These are phyloP conservation scores for Nasua narica DNA, from an alignment of 2,797 vertebrate genomes.

Conservation along the genomic window DNA sequence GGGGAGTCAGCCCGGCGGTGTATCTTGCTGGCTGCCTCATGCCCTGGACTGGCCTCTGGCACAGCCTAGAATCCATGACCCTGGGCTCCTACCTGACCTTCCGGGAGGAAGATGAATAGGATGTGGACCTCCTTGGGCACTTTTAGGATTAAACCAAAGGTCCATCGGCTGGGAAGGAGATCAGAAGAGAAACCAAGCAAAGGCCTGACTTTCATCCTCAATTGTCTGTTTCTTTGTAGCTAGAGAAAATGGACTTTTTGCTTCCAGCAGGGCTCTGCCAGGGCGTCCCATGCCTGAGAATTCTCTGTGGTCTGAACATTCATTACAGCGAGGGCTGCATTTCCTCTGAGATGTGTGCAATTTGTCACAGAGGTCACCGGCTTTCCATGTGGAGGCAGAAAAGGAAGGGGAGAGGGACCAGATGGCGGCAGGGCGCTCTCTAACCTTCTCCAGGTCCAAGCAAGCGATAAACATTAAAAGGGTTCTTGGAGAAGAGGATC, in stretches of 20 bases:
- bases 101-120: not conserved
- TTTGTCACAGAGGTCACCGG: not conserved
- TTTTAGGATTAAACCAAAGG: not conserved
- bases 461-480: not conserved
- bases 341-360: not conserved
- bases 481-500: not conserved
- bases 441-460: not conserved
- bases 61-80: not conserved
- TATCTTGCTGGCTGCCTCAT: not conserved
- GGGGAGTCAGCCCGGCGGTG: rapidly evolving
- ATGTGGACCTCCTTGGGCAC: not conserved
- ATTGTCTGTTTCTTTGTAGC: not conserved
- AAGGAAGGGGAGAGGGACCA: not conserved
- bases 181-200: not conserved
- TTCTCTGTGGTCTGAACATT: not conserved
- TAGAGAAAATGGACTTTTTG: not conserved
- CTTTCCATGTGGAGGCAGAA: not conserved
- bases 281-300: not conserved
- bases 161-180: not conserved
- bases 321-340: not conserved
- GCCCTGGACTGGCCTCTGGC: not conserved
- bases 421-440: not conserved
- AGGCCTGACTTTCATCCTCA: not conserved
- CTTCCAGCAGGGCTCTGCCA: not conserved
- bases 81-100: not conserved